phyloP scores from a whole-genome alignment of 2,797 vertebrate species.

The Cuniculus paca region DNA sequence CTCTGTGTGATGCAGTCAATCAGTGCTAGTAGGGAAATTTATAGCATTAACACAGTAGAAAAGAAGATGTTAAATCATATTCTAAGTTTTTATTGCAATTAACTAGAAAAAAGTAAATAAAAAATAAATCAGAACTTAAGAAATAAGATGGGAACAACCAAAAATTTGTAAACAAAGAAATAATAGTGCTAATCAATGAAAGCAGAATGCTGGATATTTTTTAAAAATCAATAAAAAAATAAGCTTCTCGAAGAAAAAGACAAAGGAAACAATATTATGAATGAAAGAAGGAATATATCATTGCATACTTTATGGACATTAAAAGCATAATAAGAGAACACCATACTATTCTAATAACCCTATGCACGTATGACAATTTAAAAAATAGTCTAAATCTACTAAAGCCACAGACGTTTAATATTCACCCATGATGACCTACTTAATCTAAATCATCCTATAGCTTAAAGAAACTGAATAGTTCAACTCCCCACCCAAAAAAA shows the following conservation, averaged over 20 bases:
- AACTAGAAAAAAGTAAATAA: not conserved
- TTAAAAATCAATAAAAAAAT: not conserved
- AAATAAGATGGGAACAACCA: not conserved
- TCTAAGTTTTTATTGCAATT: not conserved
- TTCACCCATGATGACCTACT: not conserved
- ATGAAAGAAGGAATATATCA: not conserved
- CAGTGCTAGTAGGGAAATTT: not conserved
- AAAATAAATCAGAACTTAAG: not conserved
- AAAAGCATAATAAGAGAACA: not conserved
- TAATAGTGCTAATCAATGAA: not conserved
- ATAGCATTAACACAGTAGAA: not conserved
- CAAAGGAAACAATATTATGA: not conserved
- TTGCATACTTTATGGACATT: not conserved
- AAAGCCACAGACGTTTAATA: slow-evolving; percentile 1
- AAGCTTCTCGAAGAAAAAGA: not conserved
- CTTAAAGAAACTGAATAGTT: not conserved
- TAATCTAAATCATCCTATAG: not conserved
- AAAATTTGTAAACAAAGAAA: not conserved
- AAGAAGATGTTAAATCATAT: not conserved
- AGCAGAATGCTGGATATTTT: not conserved
- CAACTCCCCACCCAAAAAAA: not conserved
- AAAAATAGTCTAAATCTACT: not conserved
- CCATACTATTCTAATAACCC: not conserved
- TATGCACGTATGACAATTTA: not conserved
- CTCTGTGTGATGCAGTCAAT: not conserved